Evolutionary conservation across 2,888 invertebrate genomes (phyloP), one percentile per base, ranked within the genome.

Genomic region (Spilosoma lubricipeda): DNA sequence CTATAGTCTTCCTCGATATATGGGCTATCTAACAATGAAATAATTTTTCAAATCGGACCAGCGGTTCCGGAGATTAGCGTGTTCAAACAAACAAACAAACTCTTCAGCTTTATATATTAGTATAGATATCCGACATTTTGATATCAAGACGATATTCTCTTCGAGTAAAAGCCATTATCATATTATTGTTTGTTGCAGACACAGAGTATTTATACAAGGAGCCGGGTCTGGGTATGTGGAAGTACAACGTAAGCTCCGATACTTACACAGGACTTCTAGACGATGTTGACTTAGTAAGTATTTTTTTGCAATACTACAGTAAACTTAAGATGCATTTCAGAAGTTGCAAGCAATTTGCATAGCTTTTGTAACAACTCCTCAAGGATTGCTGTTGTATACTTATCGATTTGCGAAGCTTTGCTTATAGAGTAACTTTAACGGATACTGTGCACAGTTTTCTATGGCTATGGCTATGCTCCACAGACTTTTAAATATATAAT

Each of bases 181-280:
- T 23, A 20, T 63, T 72, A 59, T 36, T 68, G 15, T 7, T 36
- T 30, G 71, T 93, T 94, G 75, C 90, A 94, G 94, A 91, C 72
- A 88, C 88, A 13, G 90, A 93, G 82, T 94, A 93, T 72, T 88
- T 94, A 68, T 89, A 89, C 71, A 90, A 87, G 78, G 93, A 95
- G 72, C 87, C 88, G 7, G 86, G 85, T 11, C 74, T 81, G 2
- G 93, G 93, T 11, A 81, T 93, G 20, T 88, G 87, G 81, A 94
- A 92, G 83, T 92, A 91, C 78, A 86, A 95, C 69, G 94, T 90
- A 1, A 74, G 74, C 7, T 82, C 81, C 1, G 90, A 90, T 71
- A 86, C 80, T 27, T 86, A 86, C 42, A 77, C 80, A 20, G 88
- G 89, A 3, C 77, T 94, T 56, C 77, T 95, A 15, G 86, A 90